These are phyloP conservation scores for Temnothorax longispinosus DNA, from an alignment of 1,140 invertebrate genomes.

Conservation along the genomic window DNA sequence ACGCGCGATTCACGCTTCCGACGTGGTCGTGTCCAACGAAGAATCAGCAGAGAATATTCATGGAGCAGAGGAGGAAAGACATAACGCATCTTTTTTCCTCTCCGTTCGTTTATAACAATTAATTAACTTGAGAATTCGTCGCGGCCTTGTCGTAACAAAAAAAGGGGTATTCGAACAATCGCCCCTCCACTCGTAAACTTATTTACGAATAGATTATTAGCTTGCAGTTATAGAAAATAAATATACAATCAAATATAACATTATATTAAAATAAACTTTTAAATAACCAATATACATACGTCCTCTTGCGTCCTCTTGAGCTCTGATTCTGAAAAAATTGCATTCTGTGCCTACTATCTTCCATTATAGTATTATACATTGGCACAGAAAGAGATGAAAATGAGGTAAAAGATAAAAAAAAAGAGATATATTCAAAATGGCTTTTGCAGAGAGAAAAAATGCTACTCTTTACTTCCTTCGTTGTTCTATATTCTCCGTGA, in stretches of 20 bases:
- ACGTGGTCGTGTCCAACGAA: slow-evolving; percentile 3
- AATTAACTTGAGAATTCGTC: background rate
- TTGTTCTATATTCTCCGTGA: slow-evolving; percentile 35
- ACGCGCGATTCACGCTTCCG: slow-evolving; percentile 48
- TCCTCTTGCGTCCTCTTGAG: background rate
- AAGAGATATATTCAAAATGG: slow-evolving; percentile 34
- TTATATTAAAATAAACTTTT: slow-evolving; percentile 1
- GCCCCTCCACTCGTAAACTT: background rate
- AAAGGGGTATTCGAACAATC: background rate
- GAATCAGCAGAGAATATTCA: slow-evolving; percentile 25
- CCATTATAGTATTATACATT: slow-evolving; percentile 14
- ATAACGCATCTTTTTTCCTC: background rate
- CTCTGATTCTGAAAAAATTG: slow-evolving; percentile 45
- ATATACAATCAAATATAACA: background rate
- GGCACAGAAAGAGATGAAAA: background rate
- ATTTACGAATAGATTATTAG: background rate
- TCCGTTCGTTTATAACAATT: background rate
- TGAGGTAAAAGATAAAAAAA: slow-evolving; percentile 28
- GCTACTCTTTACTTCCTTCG: slow-evolving; percentile 9
- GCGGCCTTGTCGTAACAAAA: background rate
- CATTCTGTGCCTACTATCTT: background rate
- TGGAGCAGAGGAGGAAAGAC: background rate
- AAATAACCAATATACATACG: background rate
- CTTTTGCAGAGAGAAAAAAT: slow-evolving; percentile 41
- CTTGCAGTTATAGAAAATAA: background rate